Base-by-base conservation (phyloP, 2,888 invertebrate genomes). In the Melieria crassipennis region DNA sequence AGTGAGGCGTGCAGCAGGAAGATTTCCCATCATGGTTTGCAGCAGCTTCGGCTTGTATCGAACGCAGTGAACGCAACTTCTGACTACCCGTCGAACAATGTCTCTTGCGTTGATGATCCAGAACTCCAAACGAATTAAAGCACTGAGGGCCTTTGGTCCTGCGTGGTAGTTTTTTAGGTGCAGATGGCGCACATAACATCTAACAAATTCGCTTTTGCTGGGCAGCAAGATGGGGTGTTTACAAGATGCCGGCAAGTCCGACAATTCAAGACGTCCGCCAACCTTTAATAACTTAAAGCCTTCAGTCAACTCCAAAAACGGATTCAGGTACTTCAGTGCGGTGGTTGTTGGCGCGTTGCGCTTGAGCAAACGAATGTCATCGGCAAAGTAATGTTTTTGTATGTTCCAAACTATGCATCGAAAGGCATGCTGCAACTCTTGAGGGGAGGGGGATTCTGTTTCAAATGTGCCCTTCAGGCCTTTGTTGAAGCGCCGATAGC, bases 91-190 rank as follows among this genome's bases (percentile, higher is more conserved):
- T 11, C 50, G 50, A 50, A 11, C 50, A 50, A 50, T 50, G 13
- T 69, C 70, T 70, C 71, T 61, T 48, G 57, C 57, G 46, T 65
- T 72, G 9, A 71, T 70, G 30, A 74, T 70, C 73, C 75, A 75
- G 62, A 74, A 75, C 11, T 52, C 50, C 50, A 50, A 10, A 11
- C 7, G 7, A 50, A 50, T 50, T 50, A 16, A 16, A 16, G 16
- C 16, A 16, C 1, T 16, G 16, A 16, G 16, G 16, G 16, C 16
- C 16, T 16, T 16, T 16, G 74, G 13, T n/a, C 66, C 75, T 43
- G 72, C 75, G 45, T 72, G 72, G 11, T 62, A 65, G 30, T 69
- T 65, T 52, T 13, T 71, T 1, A 62, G 50, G 50, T 72, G 70
- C 11, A 73, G 4, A 65, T 73, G 58, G 5, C 52, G 48, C 7